These are phyloP conservation scores for Mercenaria mercenaria DNA, from an alignment of 1,140 invertebrate genomes.

Conservation along the genomic window DNA sequence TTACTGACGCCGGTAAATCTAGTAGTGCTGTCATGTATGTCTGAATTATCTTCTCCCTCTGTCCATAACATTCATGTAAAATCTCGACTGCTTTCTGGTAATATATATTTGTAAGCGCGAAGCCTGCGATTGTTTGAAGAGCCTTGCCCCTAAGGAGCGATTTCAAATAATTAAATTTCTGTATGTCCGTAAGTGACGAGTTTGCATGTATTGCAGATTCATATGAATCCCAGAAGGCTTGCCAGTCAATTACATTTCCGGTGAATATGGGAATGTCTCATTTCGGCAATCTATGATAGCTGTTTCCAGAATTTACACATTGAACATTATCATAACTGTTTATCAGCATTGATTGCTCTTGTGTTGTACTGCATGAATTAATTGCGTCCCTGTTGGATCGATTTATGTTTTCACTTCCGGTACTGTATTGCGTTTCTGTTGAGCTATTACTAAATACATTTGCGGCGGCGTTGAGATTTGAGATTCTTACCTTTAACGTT, in stretches of 20 bases:
- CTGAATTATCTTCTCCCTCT: conserved; percentile 6
- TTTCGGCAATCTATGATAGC: background rate
- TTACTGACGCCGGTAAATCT: background rate
- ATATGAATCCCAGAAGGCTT: conserved; percentile 51
- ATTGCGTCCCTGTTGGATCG: background rate
- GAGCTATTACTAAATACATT: too few relatives aligned
- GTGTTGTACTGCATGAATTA: too few relatives aligned
- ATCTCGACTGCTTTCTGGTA: conserved; percentile 15
- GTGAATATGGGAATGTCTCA: background rate
- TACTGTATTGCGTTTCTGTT: too few relatives aligned
- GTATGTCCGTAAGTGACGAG: too few relatives aligned
- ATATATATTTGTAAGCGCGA: background rate
- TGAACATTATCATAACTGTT: too few relatives aligned
- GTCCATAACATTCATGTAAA: conserved; percentile 27
- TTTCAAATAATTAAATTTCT: too few relatives aligned
- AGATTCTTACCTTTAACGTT: too few relatives aligned
- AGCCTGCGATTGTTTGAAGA: too few relatives aligned
- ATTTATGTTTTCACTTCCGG: background rate
- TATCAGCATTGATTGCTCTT: too few relatives aligned
- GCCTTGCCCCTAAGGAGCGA: background rate
- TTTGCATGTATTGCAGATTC: conserved; percentile 37
- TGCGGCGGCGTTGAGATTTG: too few relatives aligned
- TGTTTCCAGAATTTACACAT: background rate
- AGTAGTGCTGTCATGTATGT: conserved; percentile 19
- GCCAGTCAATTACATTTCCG: conserved; percentile 33